phyloP scores from a whole-genome alignment of 1,140 invertebrate genomes.

The Elysia chlorotica region DNA sequence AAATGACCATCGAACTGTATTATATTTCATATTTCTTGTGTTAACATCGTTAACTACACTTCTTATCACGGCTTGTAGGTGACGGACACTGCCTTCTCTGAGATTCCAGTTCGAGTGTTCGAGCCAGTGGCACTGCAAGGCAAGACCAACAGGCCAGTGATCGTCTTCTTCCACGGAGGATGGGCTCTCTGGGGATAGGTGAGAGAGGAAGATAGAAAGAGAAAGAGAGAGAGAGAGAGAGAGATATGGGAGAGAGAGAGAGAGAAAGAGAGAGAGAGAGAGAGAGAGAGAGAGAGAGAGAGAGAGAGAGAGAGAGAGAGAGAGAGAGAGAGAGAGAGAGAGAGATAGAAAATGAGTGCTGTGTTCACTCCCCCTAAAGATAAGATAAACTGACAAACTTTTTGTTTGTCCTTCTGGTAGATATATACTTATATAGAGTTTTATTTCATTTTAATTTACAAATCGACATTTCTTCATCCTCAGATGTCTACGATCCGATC shows the following conservation, averaged over 20 bases:
- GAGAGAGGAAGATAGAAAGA: neutral
- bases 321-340: neutral
- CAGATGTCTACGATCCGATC: conserved; percentile 44
- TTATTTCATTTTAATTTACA: neutral
- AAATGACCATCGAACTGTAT: no score
- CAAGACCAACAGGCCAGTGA: conserved; percentile 24
- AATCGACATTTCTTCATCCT: neutral
- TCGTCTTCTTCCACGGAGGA: conserved; percentile 38
- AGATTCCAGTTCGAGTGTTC: conserved; percentile 30
- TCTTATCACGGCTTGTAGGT: no score
- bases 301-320: neutral
- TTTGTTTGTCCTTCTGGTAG: no score
- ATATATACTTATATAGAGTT: neutral
- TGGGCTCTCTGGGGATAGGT: conserved; percentile 34
- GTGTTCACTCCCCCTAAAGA: neutral
- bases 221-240: neutral
- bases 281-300: neutral
- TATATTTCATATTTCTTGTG: no score
- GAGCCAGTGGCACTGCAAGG: conserved; percentile 17
- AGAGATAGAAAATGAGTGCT: neutral
- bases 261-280: neutral
- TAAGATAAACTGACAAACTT: no score
- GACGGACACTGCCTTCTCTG: conserved; percentile 23
- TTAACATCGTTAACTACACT: no score
- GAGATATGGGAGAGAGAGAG: neutral